Evolutionary conservation across 2,113 vertebrate species (phyloP).

Genomic region (Serinus canaria): DNA sequence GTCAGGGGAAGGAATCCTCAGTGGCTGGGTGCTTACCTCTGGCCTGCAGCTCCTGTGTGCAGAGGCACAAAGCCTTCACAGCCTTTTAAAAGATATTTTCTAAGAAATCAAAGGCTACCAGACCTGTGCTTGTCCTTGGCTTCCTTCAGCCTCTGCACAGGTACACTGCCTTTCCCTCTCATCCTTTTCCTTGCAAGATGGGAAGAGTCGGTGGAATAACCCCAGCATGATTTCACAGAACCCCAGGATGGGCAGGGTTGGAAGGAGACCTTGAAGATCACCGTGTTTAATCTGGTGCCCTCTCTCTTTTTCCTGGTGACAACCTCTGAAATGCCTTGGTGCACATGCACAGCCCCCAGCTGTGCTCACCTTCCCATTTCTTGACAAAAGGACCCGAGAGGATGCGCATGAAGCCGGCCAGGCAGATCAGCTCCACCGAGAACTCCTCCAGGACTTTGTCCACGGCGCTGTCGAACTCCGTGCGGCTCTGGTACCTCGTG

Average conservation of each 20-base stretch:
- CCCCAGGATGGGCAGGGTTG: neutral
- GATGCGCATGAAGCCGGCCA: conserved; percentile 98
- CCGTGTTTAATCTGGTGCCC: neutral
- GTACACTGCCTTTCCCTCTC: neutral
- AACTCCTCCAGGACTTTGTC: conserved; percentile 87
- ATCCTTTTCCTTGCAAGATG: neutral
- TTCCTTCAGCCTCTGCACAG: neutral
- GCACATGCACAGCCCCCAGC: neutral
- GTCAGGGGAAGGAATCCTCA: neutral
- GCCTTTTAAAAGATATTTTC: neutral
- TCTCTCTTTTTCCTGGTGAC: neutral
- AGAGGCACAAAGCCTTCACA: neutral
- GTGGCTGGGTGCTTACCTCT: neutral
- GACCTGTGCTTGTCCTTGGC: neutral
- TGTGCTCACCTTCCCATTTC: conserved; percentile 88
- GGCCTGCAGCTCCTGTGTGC: neutral
- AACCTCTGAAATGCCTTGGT: neutral
- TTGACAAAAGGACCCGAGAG: conserved; percentile 89
- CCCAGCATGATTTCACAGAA: neutral
- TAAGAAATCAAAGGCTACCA: neutral
- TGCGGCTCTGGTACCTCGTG: conserved; percentile 42
- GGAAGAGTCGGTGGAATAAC: neutral
- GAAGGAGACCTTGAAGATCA: neutral
- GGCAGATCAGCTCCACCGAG: conserved; percentile 86
- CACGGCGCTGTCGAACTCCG: conserved; percentile 86